Conservation (phyloP, 2,797 vertebrate genomes). For the Euphonia xanthogaster region DNA sequence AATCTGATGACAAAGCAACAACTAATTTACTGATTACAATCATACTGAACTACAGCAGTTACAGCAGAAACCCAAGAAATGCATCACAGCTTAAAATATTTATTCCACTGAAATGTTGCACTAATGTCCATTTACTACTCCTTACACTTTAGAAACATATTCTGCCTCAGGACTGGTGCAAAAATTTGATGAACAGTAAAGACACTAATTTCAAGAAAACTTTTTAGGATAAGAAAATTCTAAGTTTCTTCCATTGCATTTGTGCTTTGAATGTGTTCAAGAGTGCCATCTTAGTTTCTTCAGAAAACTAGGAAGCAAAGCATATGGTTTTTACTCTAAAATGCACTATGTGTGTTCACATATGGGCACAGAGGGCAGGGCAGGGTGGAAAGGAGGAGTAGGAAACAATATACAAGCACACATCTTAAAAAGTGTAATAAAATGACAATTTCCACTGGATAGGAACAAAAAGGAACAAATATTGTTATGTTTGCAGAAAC, state of each 20-base stretch:
- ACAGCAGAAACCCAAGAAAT: background rate
- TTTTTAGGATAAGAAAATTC: too few species aligned
- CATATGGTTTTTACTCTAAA: background rate
- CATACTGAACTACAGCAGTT: background rate
- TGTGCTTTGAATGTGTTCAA: background rate
- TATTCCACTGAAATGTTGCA: background rate
- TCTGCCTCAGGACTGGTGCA: background rate
- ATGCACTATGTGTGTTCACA: fast-evolving
- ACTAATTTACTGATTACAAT: background rate
- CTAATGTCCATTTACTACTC: background rate
- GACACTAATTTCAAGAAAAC: background rate
- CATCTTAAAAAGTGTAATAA: background rate
- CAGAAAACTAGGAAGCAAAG: background rate
- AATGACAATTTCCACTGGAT: background rate
- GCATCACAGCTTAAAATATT: background rate
- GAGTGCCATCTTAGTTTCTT: background rate
- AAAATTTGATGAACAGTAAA: background rate
- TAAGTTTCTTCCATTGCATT: background rate
- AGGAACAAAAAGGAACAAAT: background rate
- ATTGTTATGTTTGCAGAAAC: background rate
- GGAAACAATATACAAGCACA: background rate
- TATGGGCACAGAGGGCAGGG: background rate
- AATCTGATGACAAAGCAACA: background rate
- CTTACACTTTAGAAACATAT: background rate
- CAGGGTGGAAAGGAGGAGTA: background rate